Evolutionary conservation across 2,113 vertebrate genomes (phyloP), one percentile per base, ranked within the genome.

Genomic region (Mandrillus leucophaeus): DNA sequence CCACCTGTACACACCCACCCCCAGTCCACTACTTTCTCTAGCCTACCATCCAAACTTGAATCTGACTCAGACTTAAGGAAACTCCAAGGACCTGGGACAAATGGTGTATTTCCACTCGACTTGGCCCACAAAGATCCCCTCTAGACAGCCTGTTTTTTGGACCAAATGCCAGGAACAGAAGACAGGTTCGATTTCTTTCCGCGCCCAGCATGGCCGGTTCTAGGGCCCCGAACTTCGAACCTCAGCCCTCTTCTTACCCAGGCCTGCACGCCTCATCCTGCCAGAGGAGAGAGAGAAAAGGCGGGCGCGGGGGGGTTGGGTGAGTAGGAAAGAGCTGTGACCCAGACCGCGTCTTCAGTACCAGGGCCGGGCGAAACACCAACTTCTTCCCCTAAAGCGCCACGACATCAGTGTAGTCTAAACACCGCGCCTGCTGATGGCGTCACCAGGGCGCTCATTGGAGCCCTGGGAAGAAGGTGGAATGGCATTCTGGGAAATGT

Each of bases 201-300:
- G 25, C 25, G 25, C 16, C 83, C 40, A 35, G 10, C 48, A 82
- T 11, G 0, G 12, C 18, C 18, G n/a, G 78, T 43, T 72, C n/a
- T 13, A 45, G 45, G n/a, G 25, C 25, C 59, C 94, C 70, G 78
- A 96, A 95, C 80, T 95, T 95, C 48, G 43, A 95, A 82, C 45
- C 55, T 92, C 73, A 55, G 80, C 66, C 81, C 86, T 92, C 92
- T 88, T 85, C 98, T 98, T 97, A 98, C 98, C 98, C 96, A 98
- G 90, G 97, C 98, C 98, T 90, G 98, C 94, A 95, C 98, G 98
- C 96, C 98, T 98, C 98, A 98, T 98, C 85, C 96, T 95, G 95
- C 70, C 92, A 78, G 87, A 88, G 30, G 38, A 59, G 5, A 23
- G 45, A 92, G 66, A n/a, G 25, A 1, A 90, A 85, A 85, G 88